phyloP scores from a whole-genome alignment of 2,888 invertebrate species.

The Drosophila percnosoma region DNA sequence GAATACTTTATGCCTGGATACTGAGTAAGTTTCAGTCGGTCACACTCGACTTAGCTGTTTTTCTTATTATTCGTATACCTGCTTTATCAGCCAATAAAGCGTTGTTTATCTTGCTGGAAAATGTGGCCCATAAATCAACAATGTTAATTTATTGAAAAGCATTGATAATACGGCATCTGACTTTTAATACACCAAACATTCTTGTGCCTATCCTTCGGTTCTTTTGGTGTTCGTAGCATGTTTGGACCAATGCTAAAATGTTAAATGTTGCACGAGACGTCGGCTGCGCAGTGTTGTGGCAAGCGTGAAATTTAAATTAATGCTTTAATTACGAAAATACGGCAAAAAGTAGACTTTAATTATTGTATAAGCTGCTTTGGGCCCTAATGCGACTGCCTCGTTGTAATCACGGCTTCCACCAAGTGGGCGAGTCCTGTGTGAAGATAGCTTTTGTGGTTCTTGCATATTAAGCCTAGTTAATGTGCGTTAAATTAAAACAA shows the following conservation, averaged over 20 bases:
- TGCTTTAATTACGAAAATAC: constrained; percentile 62
- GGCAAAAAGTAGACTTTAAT: constrained; percentile 37
- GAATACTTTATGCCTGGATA: neutral
- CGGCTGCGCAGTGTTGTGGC: constrained; percentile 35
- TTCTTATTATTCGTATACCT: constrained; percentile 43
- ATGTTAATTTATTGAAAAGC: constrained; percentile 64
- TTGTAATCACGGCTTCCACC: neutral
- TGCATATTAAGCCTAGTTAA: constrained; percentile 28
- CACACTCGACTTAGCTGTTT: neutral
- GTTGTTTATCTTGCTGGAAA: constrained; percentile 60
- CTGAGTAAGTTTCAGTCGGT: neutral
- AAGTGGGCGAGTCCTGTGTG: neutral
- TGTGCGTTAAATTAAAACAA: constrained; percentile 1
- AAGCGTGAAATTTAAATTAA: constrained; percentile 75
- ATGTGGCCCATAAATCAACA: constrained; percentile 62
- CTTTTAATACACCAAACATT: neutral
- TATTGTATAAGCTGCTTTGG: constrained; percentile 28
- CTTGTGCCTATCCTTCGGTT: constrained; percentile 21
- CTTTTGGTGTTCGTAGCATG: constrained; percentile 25
- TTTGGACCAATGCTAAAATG: constrained; percentile 45
- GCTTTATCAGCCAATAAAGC: constrained; percentile 59
- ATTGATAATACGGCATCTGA: constrained; percentile 52
- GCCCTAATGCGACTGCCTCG: neutral
- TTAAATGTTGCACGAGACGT: constrained; percentile 26
- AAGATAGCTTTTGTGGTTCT: constrained; percentile 10